Evolutionary conservation across 1,140 invertebrate species (phyloP).

Genomic region (Heliconius eleuchia): DNA sequence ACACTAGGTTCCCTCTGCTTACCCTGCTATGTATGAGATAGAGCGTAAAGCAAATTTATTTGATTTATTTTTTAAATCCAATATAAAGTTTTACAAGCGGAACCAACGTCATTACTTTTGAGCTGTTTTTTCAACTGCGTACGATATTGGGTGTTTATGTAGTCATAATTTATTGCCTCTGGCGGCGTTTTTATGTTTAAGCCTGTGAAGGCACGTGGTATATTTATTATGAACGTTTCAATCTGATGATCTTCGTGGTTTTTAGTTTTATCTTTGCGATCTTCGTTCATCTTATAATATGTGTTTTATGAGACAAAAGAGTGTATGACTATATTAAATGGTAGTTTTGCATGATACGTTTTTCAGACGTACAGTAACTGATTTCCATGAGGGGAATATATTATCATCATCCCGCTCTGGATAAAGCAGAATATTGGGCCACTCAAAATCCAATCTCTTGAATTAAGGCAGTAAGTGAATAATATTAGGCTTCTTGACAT

Average conservation of each 20-base stretch:
- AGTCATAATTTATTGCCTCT: constrained; percentile 69
- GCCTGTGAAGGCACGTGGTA: constrained; percentile 65
- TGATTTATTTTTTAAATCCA: no score
- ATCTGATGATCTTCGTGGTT: constrained; percentile 66
- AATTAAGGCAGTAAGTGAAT: no score
- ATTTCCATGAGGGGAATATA: no score
- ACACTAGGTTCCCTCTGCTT: no score
- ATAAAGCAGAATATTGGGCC: no score
- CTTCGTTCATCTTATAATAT: not conserved
- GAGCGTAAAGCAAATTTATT: no score
- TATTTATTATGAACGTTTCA: constrained; percentile 73
- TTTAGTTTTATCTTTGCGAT: constrained; percentile 38
- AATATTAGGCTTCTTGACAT: no score
- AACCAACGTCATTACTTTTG: not conserved
- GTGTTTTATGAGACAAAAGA: not conserved
- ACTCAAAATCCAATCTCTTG: no score
- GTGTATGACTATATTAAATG: not conserved
- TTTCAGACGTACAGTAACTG: no score
- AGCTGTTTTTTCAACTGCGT: constrained; percentile 49
- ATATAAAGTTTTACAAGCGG: not conserved
- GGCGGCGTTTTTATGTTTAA: constrained; percentile 69
- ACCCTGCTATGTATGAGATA: no score
- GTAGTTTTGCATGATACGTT: not conserved
- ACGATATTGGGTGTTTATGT: constrained; percentile 72
- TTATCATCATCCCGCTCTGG: no score